phyloP scores from a whole-genome alignment of 2,113 vertebrate species.

The Macrotis lagotis region DNA sequence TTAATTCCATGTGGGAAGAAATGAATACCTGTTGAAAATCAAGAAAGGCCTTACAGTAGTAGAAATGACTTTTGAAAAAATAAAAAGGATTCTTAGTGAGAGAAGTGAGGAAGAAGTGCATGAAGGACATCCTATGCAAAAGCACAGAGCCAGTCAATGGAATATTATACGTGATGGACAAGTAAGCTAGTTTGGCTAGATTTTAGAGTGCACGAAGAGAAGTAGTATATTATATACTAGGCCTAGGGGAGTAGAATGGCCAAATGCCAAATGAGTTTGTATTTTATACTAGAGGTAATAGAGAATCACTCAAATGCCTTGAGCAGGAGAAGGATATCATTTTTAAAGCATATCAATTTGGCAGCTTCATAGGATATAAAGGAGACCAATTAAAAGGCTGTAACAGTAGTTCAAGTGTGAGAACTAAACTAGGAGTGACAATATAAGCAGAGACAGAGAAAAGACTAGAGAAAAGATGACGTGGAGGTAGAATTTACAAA shows the following conservation, averaged over 20 bases:
- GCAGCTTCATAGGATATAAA: background rate
- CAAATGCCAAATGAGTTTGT: background rate
- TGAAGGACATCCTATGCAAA: background rate
- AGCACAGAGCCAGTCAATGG: background rate
- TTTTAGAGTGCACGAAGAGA: background rate
- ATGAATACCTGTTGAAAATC: background rate
- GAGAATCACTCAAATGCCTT: background rate
- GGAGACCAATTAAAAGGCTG: background rate
- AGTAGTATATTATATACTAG: background rate
- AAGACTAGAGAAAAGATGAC: background rate
- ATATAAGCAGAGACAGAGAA: background rate
- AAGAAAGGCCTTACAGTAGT: background rate
- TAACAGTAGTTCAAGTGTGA: background rate
- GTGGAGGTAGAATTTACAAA: background rate
- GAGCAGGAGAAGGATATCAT: background rate
- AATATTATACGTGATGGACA: background rate
- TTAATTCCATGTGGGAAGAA: background rate
- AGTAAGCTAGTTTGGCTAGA: background rate
- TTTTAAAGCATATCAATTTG: background rate
- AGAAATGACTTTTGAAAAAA: background rate
- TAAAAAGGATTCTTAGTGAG: background rate
- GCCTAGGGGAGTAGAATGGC: background rate
- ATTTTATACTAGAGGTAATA: background rate
- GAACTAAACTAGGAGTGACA: background rate
- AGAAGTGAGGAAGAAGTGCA: background rate